Base-by-base conservation (phyloP, 2,113 vertebrate genomes). In the Trichomycterus rosablanca region DNA sequence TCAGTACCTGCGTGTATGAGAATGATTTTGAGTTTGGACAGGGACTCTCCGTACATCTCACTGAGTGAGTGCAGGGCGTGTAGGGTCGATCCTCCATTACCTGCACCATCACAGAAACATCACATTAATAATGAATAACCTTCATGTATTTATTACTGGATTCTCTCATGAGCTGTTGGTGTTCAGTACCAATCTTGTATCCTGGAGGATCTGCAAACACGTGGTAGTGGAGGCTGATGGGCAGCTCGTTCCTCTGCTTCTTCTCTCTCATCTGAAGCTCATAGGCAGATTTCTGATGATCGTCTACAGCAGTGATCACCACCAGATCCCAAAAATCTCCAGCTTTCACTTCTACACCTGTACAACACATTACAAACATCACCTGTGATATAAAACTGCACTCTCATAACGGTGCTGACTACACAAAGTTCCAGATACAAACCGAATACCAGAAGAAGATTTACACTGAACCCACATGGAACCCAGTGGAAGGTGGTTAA, bases 11-110 rank as follows among this genome's bases (percentile, higher is more conserved):
- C 95, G 75, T 98, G 95, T 70, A 99, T 95, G 20, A 99, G 76
- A 6, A 99, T 74, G 61, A 95, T 73, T 55, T 64, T 88, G 72
- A 92, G 74, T 53, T 68, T 82, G 63, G 78, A 60, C 84, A 95
- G 85, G 39, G 77, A 35, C 43, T 86, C 81, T 59, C 88, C 89
- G 68, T 89, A 96, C 3, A 87, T 61, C 14, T 88, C 83, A 63
- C 82, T 78, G 63, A 99, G 77, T 66, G 76, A 76, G 42, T 20
- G 83, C 57, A 99, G 86, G 8, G 81, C 81, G 5, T 83, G 85
- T 40, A 99, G 83, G 0, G 94, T 95, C 9, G 95, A 96, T 54
- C 96, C 95, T 63, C 96, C 96, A 46, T 98, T 98, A 63, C 96
- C 96, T 98, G 68, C 23, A 75, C 34, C 35, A 28, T 28, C n/a